These are phyloP conservation scores for Heliconius sara DNA, from an alignment of 2,888 invertebrate species.

Conservation along the genomic window DNA sequence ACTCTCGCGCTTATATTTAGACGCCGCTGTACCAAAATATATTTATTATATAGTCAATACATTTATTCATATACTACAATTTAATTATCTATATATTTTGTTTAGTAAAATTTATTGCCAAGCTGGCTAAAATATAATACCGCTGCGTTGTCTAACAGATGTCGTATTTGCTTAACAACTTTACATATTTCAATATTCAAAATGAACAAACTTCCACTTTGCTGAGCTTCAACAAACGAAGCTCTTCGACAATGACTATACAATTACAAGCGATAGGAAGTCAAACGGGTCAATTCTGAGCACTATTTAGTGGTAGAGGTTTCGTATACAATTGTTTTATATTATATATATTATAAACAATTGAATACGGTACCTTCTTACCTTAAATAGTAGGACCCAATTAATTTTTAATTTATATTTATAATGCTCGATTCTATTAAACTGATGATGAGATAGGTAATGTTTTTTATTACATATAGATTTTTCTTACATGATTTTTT, in stretches of 20 bases:
- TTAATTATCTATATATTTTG: too few relatives aligned
- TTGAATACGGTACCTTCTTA: neutral
- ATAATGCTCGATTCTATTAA: neutral
- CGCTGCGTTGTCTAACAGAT: conserved; percentile 18
- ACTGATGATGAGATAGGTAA: too few relatives aligned
- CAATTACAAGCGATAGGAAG: conserved; percentile 13
- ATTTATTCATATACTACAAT: too few relatives aligned
- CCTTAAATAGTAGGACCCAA: neutral
- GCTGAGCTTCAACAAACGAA: conserved; percentile 18
- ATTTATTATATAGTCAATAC: too few relatives aligned
- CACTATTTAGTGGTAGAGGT: neutral
- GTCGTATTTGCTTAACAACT: neutral
- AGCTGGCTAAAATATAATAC: too few relatives aligned
- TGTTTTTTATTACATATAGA: too few relatives aligned
- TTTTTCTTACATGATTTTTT: too few relatives aligned
- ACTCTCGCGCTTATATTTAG: too few relatives aligned
- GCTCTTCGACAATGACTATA: neutral
- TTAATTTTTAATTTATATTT: neutral
- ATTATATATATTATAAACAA: too few relatives aligned
- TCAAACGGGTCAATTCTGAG: neutral
- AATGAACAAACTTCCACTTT: conserved; percentile 11
- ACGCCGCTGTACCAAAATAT: too few relatives aligned
- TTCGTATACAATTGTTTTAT: neutral
- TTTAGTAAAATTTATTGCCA: too few relatives aligned
- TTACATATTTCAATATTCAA: conserved; percentile 28